Conservation (phyloP, 2,888 invertebrate genomes). For the Trichogramma dendrolimi region DNA sequence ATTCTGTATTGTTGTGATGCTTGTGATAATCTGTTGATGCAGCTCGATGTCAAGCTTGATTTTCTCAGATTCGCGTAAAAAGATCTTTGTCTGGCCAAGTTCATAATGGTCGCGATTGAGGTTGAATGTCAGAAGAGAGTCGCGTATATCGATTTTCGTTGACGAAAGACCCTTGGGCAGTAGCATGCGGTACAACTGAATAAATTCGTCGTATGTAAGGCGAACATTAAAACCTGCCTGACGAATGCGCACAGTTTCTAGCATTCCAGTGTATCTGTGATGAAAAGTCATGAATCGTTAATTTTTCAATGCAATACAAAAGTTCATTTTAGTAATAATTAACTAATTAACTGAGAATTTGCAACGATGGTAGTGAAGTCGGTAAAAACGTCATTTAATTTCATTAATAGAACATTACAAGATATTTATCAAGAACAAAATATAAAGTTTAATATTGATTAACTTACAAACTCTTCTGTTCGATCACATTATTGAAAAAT, state of each 20-base stretch:
- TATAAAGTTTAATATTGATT: no score
- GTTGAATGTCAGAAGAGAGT: conserved; percentile 78
- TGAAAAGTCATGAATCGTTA: background rate
- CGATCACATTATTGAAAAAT: no score
- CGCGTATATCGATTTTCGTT: conserved; percentile 79
- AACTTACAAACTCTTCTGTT: no score
- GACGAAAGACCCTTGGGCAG: conserved; percentile 82
- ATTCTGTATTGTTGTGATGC: conserved; percentile 85
- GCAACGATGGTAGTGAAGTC: no score
- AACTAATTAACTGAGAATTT: no score
- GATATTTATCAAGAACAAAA: background rate
- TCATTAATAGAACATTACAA: background rate
- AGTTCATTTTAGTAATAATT: no score
- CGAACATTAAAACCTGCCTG: conserved; percentile 94
- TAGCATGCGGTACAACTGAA: conserved; percentile 85
- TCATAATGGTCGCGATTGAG: conserved; percentile 88
- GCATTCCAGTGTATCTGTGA: conserved; percentile 86
- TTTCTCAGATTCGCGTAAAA: conserved; percentile 90
- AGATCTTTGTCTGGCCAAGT: conserved; percentile 82
- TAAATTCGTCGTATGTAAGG: conserved; percentile 89
- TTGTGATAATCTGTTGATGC: conserved; percentile 90
- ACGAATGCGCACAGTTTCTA: conserved; percentile 90
- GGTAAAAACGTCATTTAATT: no score
- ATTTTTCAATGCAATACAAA: no score
- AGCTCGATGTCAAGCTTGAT: conserved; percentile 85